Evolutionary conservation across 2,797 vertebrate genomes (phyloP).

Genomic region (Sus cebifrons): DNA sequence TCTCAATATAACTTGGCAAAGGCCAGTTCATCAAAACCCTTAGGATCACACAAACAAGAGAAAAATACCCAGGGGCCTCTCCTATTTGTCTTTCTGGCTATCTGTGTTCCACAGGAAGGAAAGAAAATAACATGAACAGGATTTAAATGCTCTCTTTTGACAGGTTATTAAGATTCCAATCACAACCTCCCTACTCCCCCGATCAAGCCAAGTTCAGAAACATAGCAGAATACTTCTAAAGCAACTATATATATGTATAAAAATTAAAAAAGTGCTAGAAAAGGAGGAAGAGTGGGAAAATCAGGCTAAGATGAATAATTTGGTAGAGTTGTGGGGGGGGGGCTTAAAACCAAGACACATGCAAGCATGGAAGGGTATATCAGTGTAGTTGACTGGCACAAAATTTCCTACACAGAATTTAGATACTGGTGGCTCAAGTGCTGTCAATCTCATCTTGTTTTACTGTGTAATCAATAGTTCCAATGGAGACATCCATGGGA

Average conservation of each 20-base stretch:
- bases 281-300: slow-evolving; percentile 54
- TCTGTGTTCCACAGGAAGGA: slow-evolving; percentile 60
- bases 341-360: slow-evolving; percentile 58
- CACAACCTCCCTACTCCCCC: slow-evolving; percentile 44
- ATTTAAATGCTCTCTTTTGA: slow-evolving; percentile 82
- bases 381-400: slow-evolving; percentile 43
- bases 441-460: slow-evolving; percentile 50
- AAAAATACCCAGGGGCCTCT: slow-evolving; percentile 60
- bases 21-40: slow-evolving; percentile 76
- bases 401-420: slow-evolving; percentile 51
- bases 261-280: slow-evolving; percentile 52
- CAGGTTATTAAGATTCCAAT: slow-evolving; percentile 78
- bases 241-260: neutral
- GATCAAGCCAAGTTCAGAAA: slow-evolving; percentile 65
- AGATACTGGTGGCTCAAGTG: neutral
- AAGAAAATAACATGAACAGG: slow-evolving; percentile 71
- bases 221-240: neutral
- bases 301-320: slow-evolving; percentile 22
- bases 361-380: neutral
- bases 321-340: neutral
- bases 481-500: slow-evolving; percentile 74
- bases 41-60: slow-evolving; percentile 75
- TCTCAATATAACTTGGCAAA: slow-evolving; percentile 74
- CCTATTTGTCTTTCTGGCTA: slow-evolving; percentile 73
- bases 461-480: slow-evolving; percentile 76